Evolutionary conservation across 2,888 invertebrate genomes (phyloP), one percentile per base, ranked within the genome.

Genomic region (Rutpela maculata): DNA sequence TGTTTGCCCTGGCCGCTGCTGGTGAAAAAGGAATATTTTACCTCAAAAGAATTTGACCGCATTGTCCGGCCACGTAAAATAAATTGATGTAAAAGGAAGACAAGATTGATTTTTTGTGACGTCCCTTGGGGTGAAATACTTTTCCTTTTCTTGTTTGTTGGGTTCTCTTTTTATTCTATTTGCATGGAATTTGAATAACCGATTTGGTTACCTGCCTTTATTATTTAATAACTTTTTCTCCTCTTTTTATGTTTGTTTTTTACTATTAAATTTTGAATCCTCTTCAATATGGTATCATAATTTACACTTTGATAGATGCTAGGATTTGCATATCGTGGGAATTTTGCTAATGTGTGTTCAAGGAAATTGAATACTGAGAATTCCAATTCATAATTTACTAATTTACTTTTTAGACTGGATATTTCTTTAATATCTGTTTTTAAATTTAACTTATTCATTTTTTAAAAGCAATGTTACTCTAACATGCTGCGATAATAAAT

Each of bases 31-130:
- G 31, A 71, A 71, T 62, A 50, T 71, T 62, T 55, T 62, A 71
- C 71, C 62, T 71, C 71, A 71, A 71, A 71, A 71, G 71, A 71
- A 71, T 71, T 62, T 31, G 62, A 62, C 62, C 71, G 71, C 62
- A 71, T 71, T 71, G 71, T 71, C 62, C 22, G 62, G 62, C 71
- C 62, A 62, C 71, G 71, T 71, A 71, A 57, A 71, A 71, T 71
- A 62, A 62, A 71, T 71, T 55, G 62, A 71, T 50, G 71, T 71
- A 71, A 60, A 38, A 60, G 71, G 71, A 71, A 62, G 69, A 69
- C 69, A 69, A 69, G 71, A 71, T 71, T 71, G 71, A 71, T 71
- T 62, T 60, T 62, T 62, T 43, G 26, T 38, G 71, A 43, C 26
- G 60, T 62, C 70, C 70, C 71, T 18, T 43, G 18, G 50, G 62